phyloP scores from a whole-genome alignment of 2,888 invertebrate species.

The Himalopsyche kuldschensis region DNA sequence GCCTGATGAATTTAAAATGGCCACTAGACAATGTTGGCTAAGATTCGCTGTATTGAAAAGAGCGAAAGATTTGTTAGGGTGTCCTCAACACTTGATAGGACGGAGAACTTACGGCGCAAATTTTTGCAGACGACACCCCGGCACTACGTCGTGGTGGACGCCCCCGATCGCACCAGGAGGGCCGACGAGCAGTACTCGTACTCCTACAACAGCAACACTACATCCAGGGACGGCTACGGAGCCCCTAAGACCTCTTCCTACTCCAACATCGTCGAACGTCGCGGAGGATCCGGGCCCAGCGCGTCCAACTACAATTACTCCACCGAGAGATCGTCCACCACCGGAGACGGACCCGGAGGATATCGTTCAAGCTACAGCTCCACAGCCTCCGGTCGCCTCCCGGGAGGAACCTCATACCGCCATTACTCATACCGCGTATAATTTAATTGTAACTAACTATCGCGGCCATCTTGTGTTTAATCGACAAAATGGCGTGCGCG shows the following conservation, averaged over 20 bases:
- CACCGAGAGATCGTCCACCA: conserved; percentile 72
- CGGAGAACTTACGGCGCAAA: conserved; percentile 43
- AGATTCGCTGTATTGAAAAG: neutral
- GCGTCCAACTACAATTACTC: conserved; percentile 70
- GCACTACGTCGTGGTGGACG: conserved; percentile 83
- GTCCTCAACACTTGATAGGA: neutral
- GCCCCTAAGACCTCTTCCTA: conserved; percentile 67
- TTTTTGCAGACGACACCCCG: conserved; percentile 86
- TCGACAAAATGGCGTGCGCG: neutral
- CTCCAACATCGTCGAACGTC: conserved; percentile 69
- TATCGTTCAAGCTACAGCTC: conserved; percentile 79
- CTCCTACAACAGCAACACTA: conserved; percentile 70
- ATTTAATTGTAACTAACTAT: conserved; percentile 40
- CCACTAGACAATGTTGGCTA: neutral
- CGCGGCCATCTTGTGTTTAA: neutral
- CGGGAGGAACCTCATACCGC: conserved; percentile 80
- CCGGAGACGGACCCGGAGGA: conserved; percentile 73
- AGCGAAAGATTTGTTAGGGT: neutral
- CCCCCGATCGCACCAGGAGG: conserved; percentile 67
- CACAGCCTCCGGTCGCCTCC: conserved; percentile 76
- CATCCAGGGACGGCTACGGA: conserved; percentile 58
- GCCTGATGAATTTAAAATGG: neutral
- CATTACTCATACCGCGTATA: conserved; percentile 88
- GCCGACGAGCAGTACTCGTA: conserved; percentile 85
- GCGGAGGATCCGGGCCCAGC: conserved; percentile 68